Evolutionary conservation across 2,888 invertebrate species (phyloP), one percentile per base, ranked within the genome.

Genomic region (Steromphala cineraria): DNA sequence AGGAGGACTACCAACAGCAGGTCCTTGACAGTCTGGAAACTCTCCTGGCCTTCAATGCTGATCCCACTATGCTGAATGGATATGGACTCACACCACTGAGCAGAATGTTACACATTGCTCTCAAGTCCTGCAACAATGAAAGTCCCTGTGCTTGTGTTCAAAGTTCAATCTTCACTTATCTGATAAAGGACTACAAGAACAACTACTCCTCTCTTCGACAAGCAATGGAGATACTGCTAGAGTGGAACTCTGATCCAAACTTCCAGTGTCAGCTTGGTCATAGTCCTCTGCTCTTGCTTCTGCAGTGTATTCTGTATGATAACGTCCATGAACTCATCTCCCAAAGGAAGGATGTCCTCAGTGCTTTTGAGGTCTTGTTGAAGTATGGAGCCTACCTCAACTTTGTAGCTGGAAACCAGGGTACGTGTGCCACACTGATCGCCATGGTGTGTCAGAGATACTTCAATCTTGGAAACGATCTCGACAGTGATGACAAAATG

Each of bases 81-180:
- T 95, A 95, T 89, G 96, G 96, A 90, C 96, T 96, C 95, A 96
- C 96, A 91, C 95, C 96, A 74, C 93, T 96, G 78, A 96, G 96
- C 92, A 94, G 96, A 87, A 95, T 96, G 55, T 89, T 94, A 46
- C 93, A 93, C 86, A 90, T 94, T n/a, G 91, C 92, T 19, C 84
- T 89, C 88, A 93, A 88, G 95, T 95, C 88, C 95, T 96, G 96
- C 88, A 94, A 95, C 0, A 95, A 95, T 3, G 96, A 96, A 90
- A 95, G 95, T 85, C 96, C 96, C 10, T 94, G 96, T 75, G 95
- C 96, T 0, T 96, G 96, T 90, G 96, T 96, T 0, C 94, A 96
- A 88, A 94, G 96, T 7, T 96, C 94, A 82, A 95, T 96, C 15
- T 94, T 96, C 8, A 96, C 96, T 90, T 96, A 96, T 95, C 95